Evolutionary conservation across 2,113 vertebrate genomes (phyloP).

Genomic region (Astatotilapia flaviijosephi): DNA sequence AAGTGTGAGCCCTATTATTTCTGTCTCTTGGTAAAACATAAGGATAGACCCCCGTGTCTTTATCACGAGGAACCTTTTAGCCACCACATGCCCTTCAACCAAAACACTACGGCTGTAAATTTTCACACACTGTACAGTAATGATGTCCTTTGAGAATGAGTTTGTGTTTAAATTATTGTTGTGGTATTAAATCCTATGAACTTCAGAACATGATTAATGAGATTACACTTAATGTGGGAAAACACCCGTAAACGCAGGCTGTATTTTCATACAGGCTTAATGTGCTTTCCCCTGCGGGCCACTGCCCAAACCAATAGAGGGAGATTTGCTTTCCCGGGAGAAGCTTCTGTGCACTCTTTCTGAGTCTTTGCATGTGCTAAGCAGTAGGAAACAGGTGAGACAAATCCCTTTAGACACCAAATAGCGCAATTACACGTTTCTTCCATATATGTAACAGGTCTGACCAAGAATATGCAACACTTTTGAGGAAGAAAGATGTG

Average conservation of each 20-base stretch:
- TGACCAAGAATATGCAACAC: not conserved
- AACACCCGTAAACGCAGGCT: slow-evolving; percentile 21
- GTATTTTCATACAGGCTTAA: slow-evolving; percentile 34
- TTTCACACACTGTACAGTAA: not conserved
- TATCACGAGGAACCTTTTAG: slow-evolving; percentile 5
- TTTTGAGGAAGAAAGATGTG: not conserved
- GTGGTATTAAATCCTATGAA: slow-evolving; percentile 29
- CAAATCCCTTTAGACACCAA: slow-evolving; percentile 18
- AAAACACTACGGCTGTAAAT: not conserved
- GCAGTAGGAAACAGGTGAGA: not conserved
- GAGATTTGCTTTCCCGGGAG: not conserved
- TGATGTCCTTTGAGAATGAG: slow-evolving; percentile 6
- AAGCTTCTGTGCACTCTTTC: not conserved
- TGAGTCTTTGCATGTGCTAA: not conserved
- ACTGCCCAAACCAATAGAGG: slow-evolving; percentile 1
- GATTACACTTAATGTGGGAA: slow-evolving; percentile 29
- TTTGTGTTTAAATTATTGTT: slow-evolving; percentile 31
- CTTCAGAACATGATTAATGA: slow-evolving; percentile 35
- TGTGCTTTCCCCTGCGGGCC: slow-evolving; percentile 1
- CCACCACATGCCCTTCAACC: not conserved
- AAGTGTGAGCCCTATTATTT: slow-evolving; percentile 60
- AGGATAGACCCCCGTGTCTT: slow-evolving; percentile 37
- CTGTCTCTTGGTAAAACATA: slow-evolving; percentile 42
- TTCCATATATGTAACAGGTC: not conserved
- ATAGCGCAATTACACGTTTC: not conserved